Percentiles rank a stretch among this genome's conserved stretches.
phyloP scores from a whole-genome alignment of 1,140 invertebrate species.

The Panagrolaimus sp. region DNA sequence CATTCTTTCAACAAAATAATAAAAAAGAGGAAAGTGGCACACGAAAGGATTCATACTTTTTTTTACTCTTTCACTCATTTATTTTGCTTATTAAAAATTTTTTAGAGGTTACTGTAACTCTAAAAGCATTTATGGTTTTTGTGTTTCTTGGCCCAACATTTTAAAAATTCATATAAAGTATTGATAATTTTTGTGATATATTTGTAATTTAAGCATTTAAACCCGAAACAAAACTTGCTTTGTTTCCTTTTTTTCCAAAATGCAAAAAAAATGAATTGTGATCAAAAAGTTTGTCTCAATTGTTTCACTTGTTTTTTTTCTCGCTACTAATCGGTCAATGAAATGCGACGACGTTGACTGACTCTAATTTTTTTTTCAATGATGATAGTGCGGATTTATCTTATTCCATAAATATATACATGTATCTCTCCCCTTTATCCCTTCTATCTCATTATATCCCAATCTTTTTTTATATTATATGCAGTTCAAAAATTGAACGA shows the following conservation, averaged over 20 bases:
- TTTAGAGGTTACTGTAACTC: too few relatives aligned
- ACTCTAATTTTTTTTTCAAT: neutral
- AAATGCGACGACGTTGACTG: neutral
- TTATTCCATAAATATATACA: neutral
- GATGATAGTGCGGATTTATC: neutral
- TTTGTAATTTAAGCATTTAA: too few relatives aligned
- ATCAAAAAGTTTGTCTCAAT: neutral
- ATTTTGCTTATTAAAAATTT: too few relatives aligned
- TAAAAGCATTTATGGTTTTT: too few relatives aligned
- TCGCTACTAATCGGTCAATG: slow-evolving; percentile 11
- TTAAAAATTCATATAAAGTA: too few relatives aligned
- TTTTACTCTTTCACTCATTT: too few relatives aligned
- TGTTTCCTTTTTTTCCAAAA: neutral
- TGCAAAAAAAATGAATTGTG: slow-evolving; percentile 9
- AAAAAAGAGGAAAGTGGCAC: too few relatives aligned
- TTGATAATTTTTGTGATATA: too few relatives aligned
- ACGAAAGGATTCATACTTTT: too few relatives aligned
- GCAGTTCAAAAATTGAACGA: neutral
- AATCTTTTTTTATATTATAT: slow-evolving; percentile 6
- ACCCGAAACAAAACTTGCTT: neutral
- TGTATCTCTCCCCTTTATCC: neutral
- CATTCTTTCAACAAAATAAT: too few relatives aligned
- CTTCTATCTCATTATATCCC: neutral
- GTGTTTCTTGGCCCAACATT: too few relatives aligned
- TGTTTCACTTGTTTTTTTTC: slow-evolving; percentile 14